Percentiles rank a stretch among this genome's conserved stretches.
Evolutionary conservation across 2,797 vertebrate species (phyloP).

Genomic region (Chelon labrosus): DNA sequence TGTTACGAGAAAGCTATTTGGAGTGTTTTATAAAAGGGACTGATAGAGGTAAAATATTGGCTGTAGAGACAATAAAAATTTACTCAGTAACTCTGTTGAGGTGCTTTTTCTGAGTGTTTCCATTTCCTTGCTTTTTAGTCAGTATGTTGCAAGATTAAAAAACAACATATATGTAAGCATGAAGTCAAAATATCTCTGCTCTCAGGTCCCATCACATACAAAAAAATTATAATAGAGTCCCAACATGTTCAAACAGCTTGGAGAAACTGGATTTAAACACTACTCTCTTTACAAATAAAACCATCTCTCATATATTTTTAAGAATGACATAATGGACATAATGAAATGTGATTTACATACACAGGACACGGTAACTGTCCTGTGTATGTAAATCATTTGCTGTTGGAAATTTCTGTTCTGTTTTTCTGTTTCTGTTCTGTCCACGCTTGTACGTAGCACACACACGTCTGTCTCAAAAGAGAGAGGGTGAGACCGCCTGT

Average conservation of each 20-base stretch:
- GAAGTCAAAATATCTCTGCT: neutral
- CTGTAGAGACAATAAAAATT: too few species aligned
- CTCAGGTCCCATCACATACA: neutral
- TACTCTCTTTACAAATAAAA: neutral
- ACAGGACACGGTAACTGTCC: neutral
- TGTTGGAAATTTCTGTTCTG: neutral
- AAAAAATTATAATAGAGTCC: too few species aligned
- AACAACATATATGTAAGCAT: too few species aligned
- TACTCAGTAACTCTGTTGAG: too few species aligned
- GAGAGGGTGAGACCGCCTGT: neutral
- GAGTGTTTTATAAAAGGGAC: neutral
- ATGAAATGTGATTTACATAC: slow-evolving; percentile 1
- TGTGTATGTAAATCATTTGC: neutral
- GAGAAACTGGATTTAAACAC: neutral
- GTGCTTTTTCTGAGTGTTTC: too few species aligned
- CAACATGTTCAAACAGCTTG: neutral
- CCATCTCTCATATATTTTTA: neutral
- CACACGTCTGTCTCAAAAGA: neutral
- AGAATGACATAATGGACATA: neutral
- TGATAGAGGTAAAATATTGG: too few species aligned
- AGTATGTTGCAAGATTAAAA: too few species aligned
- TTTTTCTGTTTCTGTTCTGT: neutral
- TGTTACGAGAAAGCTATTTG: neutral
- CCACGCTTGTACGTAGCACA: too few species aligned
- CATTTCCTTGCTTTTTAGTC: too few species aligned